A percentile compares a stretch with the other conserved stretches of the same genome.
phyloP scores from a whole-genome alignment of 2,797 vertebrate genomes.

The Echiichthys vipera region DNA sequence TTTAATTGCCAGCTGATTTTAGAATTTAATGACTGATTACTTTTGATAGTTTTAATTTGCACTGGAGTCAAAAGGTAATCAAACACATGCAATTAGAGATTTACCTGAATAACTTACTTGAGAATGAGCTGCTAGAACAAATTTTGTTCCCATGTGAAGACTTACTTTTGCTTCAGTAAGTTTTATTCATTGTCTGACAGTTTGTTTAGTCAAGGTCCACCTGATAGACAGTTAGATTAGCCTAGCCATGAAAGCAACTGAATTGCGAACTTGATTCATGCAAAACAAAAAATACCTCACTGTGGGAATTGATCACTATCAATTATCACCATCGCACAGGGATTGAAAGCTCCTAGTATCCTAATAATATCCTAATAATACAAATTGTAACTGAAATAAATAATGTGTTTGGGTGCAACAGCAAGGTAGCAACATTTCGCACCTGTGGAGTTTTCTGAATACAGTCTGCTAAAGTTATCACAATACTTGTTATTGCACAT shows the following conservation, averaged over 20 bases:
- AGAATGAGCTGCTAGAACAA: not conserved
- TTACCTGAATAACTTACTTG: not conserved
- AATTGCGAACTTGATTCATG: conserved; percentile 38
- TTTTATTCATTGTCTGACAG: conserved; percentile 37
- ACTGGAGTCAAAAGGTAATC: not conserved
- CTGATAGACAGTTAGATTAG: conserved; percentile 24
- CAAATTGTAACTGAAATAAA: conserved; percentile 28
- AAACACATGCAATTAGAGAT: conserved; percentile 2
- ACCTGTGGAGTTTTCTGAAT: no score
- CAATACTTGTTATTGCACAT: conserved; percentile 13
- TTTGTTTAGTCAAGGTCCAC: conserved; percentile 56
- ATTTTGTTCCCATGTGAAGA: conserved; percentile 22
- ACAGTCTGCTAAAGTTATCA: not conserved
- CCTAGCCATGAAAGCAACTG: conserved; percentile 30
- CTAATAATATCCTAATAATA: no score
- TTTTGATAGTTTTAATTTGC: not conserved
- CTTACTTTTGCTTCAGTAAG: conserved; percentile 22
- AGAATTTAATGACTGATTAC: not conserved
- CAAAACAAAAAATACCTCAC: no score
- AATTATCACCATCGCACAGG: no score
- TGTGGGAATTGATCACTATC: no score
- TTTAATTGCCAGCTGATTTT: not conserved
- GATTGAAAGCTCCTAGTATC: no score
- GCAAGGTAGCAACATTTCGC: no score
- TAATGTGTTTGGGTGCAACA: conserved; percentile 10